Evolutionary conservation across 2,888 invertebrate genomes (phyloP).

Genomic region (Eupithecia tripunctaria): DNA sequence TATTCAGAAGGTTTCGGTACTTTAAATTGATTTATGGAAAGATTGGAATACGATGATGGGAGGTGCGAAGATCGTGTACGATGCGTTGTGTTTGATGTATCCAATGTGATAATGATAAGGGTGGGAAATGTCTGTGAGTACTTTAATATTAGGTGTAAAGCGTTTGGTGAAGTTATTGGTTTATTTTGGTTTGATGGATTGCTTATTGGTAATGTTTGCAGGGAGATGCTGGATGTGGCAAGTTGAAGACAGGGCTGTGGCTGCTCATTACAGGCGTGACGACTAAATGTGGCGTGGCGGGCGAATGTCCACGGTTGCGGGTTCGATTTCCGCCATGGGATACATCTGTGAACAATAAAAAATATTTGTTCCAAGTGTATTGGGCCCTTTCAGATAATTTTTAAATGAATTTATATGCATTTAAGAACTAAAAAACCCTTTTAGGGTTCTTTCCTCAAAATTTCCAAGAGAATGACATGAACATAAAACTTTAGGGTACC

Average conservation of each 20-base stretch:
- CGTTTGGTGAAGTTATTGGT: not conserved
- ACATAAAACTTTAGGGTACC: no score
- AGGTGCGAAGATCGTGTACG: slow-evolving; percentile 26
- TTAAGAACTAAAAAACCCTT: no score
- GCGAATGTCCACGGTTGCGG: no score
- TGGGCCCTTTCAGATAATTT: no score
- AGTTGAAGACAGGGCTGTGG: not conserved
- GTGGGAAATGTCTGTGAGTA: not conserved
- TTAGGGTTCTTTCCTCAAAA: no score
- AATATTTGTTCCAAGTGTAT: no score
- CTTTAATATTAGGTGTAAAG: not conserved
- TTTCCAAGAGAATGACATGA: no score
- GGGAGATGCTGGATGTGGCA: not conserved
- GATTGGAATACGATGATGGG: slow-evolving; percentile 44
- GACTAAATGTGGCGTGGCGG: no score
- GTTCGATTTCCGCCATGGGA: no score
- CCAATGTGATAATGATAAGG: slow-evolving; percentile 12
- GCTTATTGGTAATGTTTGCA: not conserved
- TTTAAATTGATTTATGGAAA: slow-evolving; percentile 48
- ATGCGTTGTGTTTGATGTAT: slow-evolving; percentile 22
- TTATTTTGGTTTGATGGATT: not conserved
- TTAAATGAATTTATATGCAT: not conserved
- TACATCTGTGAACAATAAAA: no score
- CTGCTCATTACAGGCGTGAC: not conserved
- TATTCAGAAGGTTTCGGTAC: slow-evolving; percentile 46